These are phyloP conservation scores for Podarcis raffonei DNA, from an alignment of 2,113 vertebrate species.

Conservation along the genomic window DNA sequence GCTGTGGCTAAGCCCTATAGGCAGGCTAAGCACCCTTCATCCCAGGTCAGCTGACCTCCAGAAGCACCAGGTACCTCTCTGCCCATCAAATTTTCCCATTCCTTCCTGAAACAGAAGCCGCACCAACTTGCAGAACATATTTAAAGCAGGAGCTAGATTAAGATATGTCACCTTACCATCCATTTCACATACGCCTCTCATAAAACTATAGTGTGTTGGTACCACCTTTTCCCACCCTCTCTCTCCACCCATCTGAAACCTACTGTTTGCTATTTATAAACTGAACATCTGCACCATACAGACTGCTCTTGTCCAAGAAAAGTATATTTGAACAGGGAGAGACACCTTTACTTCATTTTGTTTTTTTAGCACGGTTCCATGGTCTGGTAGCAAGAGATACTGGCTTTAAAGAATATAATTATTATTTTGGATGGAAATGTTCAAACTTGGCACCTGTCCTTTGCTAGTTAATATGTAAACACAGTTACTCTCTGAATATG, in stretches of 20 bases:
- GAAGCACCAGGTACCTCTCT: no score
- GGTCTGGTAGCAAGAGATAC: conserved; percentile 15
- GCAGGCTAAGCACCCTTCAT: no score
- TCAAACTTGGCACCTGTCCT: conserved; percentile 14
- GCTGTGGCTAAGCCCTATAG: no score
- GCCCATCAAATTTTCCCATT: no score
- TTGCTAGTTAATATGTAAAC: conserved; percentile 22
- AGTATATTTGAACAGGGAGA: not conserved
- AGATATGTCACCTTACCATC: not conserved
- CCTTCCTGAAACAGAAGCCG: no score
- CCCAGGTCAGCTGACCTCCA: no score
- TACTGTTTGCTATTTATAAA: not conserved
- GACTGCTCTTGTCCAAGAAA: not conserved
- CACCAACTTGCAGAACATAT: not conserved
- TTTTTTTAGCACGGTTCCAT: not conserved
- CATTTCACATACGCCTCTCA: not conserved
- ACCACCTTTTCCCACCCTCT: not conserved
- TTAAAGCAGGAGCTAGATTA: not conserved
- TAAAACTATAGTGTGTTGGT: not conserved
- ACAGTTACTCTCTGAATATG: conserved; percentile 1
- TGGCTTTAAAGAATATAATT: conserved; percentile 33
- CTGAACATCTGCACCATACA: not conserved
- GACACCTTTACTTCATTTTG: not conserved
- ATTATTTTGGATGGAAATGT: conserved; percentile 23
- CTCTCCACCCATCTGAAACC: not conserved